Percentiles rank a stretch among this genome's conserved stretches.
These are phyloP conservation scores for Drosophila emarginata DNA, from an alignment of 2,888 invertebrate species.

Conservation along the genomic window DNA sequence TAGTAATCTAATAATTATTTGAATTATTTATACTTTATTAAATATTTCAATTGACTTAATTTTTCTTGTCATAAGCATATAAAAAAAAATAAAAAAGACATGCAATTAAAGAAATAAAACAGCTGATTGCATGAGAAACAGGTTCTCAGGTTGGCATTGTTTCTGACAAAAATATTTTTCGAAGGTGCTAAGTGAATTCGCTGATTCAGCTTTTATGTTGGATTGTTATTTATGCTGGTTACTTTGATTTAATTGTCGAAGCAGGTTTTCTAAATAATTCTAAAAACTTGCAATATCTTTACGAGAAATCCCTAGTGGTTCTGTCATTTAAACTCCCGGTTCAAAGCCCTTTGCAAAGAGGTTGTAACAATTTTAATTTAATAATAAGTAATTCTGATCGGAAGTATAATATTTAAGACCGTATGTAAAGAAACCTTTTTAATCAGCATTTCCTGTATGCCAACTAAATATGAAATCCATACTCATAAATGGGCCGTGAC, in stretches of 20 bases:
- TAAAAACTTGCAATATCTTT: not conserved
- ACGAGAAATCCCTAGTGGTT: not conserved
- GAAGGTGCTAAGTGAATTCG: not conserved
- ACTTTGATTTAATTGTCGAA: not conserved
- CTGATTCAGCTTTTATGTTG: not conserved
- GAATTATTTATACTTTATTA: no score
- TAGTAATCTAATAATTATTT: no score
- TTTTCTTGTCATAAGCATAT: not conserved
- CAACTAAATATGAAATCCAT: no score
- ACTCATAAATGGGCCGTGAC: no score
- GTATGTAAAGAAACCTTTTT: no score
- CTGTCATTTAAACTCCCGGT: no score
- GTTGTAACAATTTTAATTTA: no score
- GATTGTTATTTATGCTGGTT: not conserved
- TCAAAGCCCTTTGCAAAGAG: no score
- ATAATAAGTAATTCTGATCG: no score
- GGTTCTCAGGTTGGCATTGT: not conserved
- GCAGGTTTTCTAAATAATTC: not conserved
- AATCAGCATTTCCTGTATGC: no score
- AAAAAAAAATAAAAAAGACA: not conserved
- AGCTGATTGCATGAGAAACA: not conserved
- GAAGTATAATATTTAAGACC: no score
- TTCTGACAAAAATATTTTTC: not conserved
- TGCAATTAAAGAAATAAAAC: not conserved
- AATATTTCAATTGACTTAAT: not conserved